A percentile compares a stretch with the other conserved stretches of the same genome.
These are phyloP conservation scores for Anarrhichthys ocellatus DNA, from an alignment of 2,113 vertebrate genomes.

Conservation along the genomic window DNA sequence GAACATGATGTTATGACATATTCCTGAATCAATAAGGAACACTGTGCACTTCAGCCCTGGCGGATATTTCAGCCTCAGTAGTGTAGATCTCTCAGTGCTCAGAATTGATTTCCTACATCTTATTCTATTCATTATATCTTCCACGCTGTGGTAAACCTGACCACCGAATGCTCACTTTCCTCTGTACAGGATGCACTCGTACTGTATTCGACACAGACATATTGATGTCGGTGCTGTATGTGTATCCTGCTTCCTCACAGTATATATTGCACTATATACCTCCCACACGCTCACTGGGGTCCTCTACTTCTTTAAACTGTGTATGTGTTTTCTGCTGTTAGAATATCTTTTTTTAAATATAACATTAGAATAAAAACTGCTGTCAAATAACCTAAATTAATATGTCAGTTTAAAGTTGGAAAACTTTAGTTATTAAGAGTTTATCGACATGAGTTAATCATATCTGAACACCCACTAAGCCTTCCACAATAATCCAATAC, in stretches of 20 bases:
- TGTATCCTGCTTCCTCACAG: constrained; percentile 11
- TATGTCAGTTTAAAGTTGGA: not conserved
- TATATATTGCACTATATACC: not conserved
- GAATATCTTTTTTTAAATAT: not conserved
- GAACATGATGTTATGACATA: constrained; percentile 70
- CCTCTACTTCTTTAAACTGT: not conserved
- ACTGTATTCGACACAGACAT: not conserved
- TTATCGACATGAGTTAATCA: not conserved
- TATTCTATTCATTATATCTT: constrained; percentile 37
- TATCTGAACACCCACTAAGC: not conserved
- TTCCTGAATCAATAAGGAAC: constrained; percentile 63
- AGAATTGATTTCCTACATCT: constrained; percentile 56
- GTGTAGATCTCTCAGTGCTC: constrained; percentile 14
- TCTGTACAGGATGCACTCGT: not conserved
- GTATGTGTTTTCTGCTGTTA: not conserved
- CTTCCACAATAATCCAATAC: too few species aligned
- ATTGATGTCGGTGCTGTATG: constrained; percentile 4
- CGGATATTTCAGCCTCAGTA: constrained; percentile 27
- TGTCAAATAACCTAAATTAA: not conserved
- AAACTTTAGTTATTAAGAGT: not conserved
- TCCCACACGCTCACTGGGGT: constrained; percentile 9
- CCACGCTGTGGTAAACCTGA: constrained; percentile 8
- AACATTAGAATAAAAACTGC: not conserved
- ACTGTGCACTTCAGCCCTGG: constrained; percentile 27
- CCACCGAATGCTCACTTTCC: constrained; percentile 8